These are phyloP conservation scores for Drosophila parvula DNA, from an alignment of 1,140 invertebrate genomes.

Conservation along the genomic window DNA sequence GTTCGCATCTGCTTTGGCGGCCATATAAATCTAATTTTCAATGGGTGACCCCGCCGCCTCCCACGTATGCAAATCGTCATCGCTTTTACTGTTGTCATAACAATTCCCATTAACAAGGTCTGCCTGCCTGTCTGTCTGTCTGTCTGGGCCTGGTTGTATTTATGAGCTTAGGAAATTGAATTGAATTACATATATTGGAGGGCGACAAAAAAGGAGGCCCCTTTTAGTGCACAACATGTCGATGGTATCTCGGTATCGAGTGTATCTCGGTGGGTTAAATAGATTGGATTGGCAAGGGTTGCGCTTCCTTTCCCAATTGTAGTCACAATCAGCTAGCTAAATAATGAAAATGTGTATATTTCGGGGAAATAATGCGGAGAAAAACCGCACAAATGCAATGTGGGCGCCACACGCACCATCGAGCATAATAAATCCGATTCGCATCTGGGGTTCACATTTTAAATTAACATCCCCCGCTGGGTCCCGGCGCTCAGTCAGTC, in stretches of 20 bases:
- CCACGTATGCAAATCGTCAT: slow-evolving; percentile 47
- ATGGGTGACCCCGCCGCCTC: slow-evolving; percentile 36
- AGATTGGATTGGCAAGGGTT: slow-evolving; percentile 44
- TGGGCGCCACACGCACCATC: slow-evolving; percentile 62
- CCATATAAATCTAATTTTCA: slow-evolving; percentile 71
- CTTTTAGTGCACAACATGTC: slow-evolving; percentile 30
- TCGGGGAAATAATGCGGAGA: slow-evolving; percentile 29
- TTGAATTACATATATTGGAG: slow-evolving; percentile 59
- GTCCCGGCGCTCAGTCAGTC: slow-evolving; percentile 39
- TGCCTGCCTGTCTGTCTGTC: slow-evolving; percentile 32
- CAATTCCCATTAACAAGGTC: slow-evolving; percentile 73
- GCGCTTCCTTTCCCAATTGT: slow-evolving; percentile 23
- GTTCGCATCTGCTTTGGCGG: slow-evolving; percentile 61
- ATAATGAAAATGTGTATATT: slow-evolving; percentile 40
- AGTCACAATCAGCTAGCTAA: slow-evolving; percentile 36
- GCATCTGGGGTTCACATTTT: slow-evolving; percentile 58
- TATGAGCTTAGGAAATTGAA: slow-evolving; percentile 72
- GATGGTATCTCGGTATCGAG: slow-evolving; percentile 26
- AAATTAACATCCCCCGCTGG: slow-evolving; percentile 49
- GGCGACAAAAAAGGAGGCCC: slow-evolving; percentile 41
- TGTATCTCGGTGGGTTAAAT: slow-evolving; percentile 6
- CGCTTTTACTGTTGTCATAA: slow-evolving; percentile 64
- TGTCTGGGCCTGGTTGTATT: slow-evolving; percentile 36
- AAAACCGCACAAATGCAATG: slow-evolving; percentile 65
- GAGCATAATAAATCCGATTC: slow-evolving; percentile 76